Percentiles rank a stretch among this genome's conserved stretches.
These are phyloP conservation scores for Drosophila aldrichi DNA, from an alignment of 2,888 invertebrate genomes.

Conservation along the genomic window DNA sequence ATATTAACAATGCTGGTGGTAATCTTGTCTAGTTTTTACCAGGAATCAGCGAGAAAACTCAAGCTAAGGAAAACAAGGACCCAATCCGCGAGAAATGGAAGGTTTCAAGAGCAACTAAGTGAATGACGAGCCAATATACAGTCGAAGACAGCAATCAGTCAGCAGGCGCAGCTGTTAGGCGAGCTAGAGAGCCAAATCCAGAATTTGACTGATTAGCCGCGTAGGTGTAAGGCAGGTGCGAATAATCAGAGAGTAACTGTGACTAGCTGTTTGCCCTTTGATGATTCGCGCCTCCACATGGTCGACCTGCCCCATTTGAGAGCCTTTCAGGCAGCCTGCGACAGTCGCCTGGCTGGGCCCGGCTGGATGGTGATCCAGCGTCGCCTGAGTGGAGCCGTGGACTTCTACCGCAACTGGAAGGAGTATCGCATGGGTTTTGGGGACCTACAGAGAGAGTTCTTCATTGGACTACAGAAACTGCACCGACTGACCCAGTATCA, in stretches of 20 bases:
- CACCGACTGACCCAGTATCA: slow-evolving; percentile 6
- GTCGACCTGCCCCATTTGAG: neutral
- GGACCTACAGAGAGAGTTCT: slow-evolving; percentile 15
- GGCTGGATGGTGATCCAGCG: slow-evolving; percentile 17
- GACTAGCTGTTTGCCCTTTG: neutral
- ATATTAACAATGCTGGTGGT: neutral
- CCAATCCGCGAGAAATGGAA: neutral
- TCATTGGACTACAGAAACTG: slow-evolving; percentile 18
- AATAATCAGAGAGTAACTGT: neutral
- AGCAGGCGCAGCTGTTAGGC: too few species aligned
- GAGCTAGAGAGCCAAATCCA: too few species aligned
- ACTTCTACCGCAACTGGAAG: slow-evolving; percentile 9
- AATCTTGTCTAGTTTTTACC: neutral
- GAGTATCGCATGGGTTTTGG: slow-evolving; percentile 7
- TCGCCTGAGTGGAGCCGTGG: slow-evolving; percentile 2
- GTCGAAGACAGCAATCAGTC: neutral
- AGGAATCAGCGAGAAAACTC: neutral
- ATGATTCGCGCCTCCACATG: slow-evolving; percentile 1
- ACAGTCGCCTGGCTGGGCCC: slow-evolving; percentile 3
- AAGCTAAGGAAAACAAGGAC: too few species aligned
- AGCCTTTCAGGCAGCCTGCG: slow-evolving; percentile 20
- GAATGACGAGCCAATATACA: neutral
- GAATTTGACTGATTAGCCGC: neutral
- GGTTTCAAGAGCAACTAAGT: neutral
- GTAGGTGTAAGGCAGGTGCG: neutral